Base-by-base conservation (phyloP, 2,113 vertebrate genomes). In the Carassius gibelio region DNA sequence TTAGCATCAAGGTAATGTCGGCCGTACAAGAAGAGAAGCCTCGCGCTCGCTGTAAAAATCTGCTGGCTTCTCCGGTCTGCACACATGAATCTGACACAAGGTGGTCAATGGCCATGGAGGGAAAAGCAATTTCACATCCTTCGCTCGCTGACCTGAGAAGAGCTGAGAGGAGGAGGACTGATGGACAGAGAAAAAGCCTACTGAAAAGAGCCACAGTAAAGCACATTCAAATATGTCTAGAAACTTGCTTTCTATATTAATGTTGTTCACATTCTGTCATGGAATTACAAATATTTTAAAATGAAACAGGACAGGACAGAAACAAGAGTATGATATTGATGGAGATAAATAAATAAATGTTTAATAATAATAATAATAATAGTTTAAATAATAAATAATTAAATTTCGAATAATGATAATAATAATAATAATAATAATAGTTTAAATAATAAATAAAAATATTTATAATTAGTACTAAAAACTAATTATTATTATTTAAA, bases 101-200 rank as follows among this genome's bases (percentile, higher is more conserved):
- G 87, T 88, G 87, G 86, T 88, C 87, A 89, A 86, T 87, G 75
- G 86, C 81, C 81, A 82, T 83, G 50, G 82, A 88, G 72, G 82
- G 82, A 88, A 88, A 89, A 86, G 87, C 87, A 89, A 89, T 89
- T 89, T 89, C 82, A 64, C 78, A 82, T 89, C 82, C 85, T 80
- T 84, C 88, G 66, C 75, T 82, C 57, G 59, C 85, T 86, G 86
- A 84, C 77, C 78, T 78, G 82, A 36, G 68, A 66, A 81, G 61
- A 68, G 52, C 75, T 48, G 81, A 82, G 30, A 62, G 75, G n/a
- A 57, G 36, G 34, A 26, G 78, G 61, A 80, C 26, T 61, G 30
- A 69, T 55, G 75, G 52, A 77, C 48, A 57, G 48, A 77, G 23
- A 34, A 45, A 75, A 85, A 75, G 77, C 55, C 38, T 80, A 85